Base-by-base conservation (phyloP, 2,113 vertebrate genomes). In the Desmodus rotundus region DNA sequence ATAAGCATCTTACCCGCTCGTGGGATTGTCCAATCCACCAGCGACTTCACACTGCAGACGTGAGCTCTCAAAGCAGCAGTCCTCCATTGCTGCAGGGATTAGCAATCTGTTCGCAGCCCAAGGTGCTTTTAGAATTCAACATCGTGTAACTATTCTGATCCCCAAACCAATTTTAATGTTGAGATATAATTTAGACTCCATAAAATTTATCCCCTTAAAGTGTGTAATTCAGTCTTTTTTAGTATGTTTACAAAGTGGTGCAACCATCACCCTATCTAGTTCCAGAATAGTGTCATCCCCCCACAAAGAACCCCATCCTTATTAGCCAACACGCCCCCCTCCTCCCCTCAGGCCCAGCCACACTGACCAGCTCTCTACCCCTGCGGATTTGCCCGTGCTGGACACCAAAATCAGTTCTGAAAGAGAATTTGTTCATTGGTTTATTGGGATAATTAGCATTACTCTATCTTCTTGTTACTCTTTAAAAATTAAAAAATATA, bases 71-170 rank as follows among this genome's bases (percentile, higher is more conserved):
- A 24, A 63, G 16, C 6, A 36, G 4, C 1, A 28, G 41, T 8
- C 74, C 20, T 70, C 47, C 31, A 22, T 76, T n/a, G n/a, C 11
- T 26, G 52, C 87, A 82, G 77, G 45, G 5, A 63, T 0, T 68
- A 11, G 54, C 72, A 68, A 43, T 81, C 15, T 88, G 52, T 31
- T 26, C 90, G 17, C 33, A 54, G 11, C 19, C 22, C 22, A 47
- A 17, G 26, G 54, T 47, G 24, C 33, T 95, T 92, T 89, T 63
- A 50, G 26, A 88, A 81, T 61, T 96, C 54, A 84, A 36, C 4
- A 54, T 61, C 89, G 89, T 74, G 11, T 63, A 92, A 92, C n/a
- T 76, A 83, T 73, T 90, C 36, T 47, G 14, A 77, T 90, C 83
- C 2, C 7, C 78, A 92, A 95, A 63, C 5, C 20, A 56, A 86